Conservation (phyloP, 1,140 invertebrate genomes). For the Sesamia nonagrioides region DNA sequence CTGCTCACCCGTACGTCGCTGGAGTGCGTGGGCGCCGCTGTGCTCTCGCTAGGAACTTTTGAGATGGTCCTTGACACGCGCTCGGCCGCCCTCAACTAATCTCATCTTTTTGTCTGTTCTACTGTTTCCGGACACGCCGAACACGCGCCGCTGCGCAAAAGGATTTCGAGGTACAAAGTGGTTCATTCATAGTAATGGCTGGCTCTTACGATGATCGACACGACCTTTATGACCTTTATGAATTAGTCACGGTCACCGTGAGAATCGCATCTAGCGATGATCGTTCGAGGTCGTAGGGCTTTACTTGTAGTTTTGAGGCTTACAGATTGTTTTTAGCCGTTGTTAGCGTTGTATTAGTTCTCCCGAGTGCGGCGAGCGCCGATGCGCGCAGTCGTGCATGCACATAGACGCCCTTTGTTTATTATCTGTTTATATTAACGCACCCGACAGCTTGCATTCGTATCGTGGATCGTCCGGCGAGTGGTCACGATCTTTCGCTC, state of each 20-base stretch:
- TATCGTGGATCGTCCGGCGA: slow-evolving; percentile 83
- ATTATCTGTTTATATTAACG: slow-evolving; percentile 84
- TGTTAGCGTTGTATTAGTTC: slow-evolving; percentile 88
- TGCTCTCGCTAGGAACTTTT: slow-evolving; percentile 94
- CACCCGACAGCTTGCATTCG: slow-evolving; percentile 86
- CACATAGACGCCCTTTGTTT: slow-evolving; percentile 85
- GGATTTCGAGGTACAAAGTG: slow-evolving; percentile 92
- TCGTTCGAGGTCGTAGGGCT: slow-evolving; percentile 88
- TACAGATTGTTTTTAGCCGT: slow-evolving; percentile 88
- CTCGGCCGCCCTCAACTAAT: slow-evolving; percentile 85
- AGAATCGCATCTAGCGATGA: slow-evolving; percentile 79
- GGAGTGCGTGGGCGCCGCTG: slow-evolving; percentile 49
- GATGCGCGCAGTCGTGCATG: slow-evolving; percentile 80
- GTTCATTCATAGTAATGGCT: slow-evolving; percentile 86
- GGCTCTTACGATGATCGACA: slow-evolving; percentile 86
- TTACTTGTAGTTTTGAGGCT: slow-evolving; percentile 89
- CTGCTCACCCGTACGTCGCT: slow-evolving; percentile 60
- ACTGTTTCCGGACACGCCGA: slow-evolving; percentile 83
- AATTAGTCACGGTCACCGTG: slow-evolving; percentile 78
- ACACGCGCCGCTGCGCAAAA: slow-evolving; percentile 88
- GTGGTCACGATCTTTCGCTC: slow-evolving; percentile 76
- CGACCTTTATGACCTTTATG: slow-evolving; percentile 78
- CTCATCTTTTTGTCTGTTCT: slow-evolving; percentile 85
- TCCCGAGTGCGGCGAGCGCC: slow-evolving; percentile 85
- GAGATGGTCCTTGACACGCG: slow-evolving; percentile 96